Evolutionary conservation across 1,140 invertebrate species (phyloP), one percentile per base, ranked within the genome.

Genomic region (Sycophaga agraensis): DNA sequence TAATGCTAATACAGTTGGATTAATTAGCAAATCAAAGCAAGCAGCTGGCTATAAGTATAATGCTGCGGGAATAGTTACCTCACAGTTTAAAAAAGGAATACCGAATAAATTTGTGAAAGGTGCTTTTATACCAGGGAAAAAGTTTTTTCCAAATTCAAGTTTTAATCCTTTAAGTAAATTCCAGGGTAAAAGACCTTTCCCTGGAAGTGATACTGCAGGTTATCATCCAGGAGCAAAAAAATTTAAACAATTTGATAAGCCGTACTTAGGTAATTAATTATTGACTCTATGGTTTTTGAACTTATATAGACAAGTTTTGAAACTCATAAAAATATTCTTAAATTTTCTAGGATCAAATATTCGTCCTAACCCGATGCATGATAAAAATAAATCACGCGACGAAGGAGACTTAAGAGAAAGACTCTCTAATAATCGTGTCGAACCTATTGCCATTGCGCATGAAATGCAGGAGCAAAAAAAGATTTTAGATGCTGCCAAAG

Each of bases 381-480:
- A 75, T 5, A 80, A 75, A 59, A n/a, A n/a, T n/a, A 77, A 73
- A 16, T 34, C 63, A 11, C 67, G 69, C 0, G 62, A 69, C 49
- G 64, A 68, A 45, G 53, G 51, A 12, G 77, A 81, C 66, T 61
- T 80, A 34, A 64, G 78, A 4, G 66, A 74, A 43, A 73, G 69
- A 51, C 66, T 80, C 7, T 75, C 73, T 8, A 69, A 59, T 24
- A 69, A 68, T 31, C 61, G 75, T 4, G 58, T 69, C 2, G 73
- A 76, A 17, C 51, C 43, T 0, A 51, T 42, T n/a, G 67, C 66
- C 26, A 51, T 78, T 2, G 50, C 73, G 16, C 69, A 76, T n/a
- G 75, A 75, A 19, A 70, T 79, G 0, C 73, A 76, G 34, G 71
- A 78, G n/a, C 77, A 77, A 45, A 74, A 76, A 7, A 67, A 68